phyloP scores from a whole-genome alignment of 2,888 invertebrate species.

The Agrochola litura region DNA sequence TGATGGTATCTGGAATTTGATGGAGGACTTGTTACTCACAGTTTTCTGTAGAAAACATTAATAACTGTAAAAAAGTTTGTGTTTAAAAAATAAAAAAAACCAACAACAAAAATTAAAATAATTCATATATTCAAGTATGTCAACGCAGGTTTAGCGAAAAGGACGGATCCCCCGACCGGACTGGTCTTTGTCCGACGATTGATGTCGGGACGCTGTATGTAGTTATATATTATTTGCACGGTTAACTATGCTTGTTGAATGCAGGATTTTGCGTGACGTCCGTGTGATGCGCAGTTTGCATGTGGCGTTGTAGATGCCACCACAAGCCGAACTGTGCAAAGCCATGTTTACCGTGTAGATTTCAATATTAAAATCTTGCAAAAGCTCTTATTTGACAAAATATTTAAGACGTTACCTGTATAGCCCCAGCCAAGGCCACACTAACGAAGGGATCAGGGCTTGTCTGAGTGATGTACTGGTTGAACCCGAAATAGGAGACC shows the following conservation, averaged over 20 bases:
- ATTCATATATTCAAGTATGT: background rate
- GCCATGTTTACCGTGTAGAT: background rate
- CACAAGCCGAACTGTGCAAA: background rate
- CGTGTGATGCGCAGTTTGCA: background rate
- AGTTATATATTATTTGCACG: background rate
- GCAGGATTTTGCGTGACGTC: background rate
- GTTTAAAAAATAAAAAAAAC: no score
- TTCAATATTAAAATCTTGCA: background rate
- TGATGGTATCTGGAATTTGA: constrained; percentile 89
- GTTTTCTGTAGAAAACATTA: background rate
- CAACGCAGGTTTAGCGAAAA: background rate
- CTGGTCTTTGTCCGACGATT: background rate
- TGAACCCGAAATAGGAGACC: constrained; percentile 95
- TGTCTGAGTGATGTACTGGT: constrained; percentile 95
- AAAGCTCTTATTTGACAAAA: background rate
- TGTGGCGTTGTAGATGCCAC: background rate
- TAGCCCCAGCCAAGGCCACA: constrained; percentile 92
- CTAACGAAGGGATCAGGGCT: constrained; percentile 95
- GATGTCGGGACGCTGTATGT: no score
- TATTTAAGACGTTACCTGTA: constrained; percentile 76
- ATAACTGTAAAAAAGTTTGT: no score
- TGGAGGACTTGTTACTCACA: constrained; percentile 2
- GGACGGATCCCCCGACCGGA: background rate
- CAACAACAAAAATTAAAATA: no score
- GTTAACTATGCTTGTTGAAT: background rate